Evolutionary conservation across 1,140 invertebrate genomes (phyloP).

Genomic region (Dufourea novaeangliae): DNA sequence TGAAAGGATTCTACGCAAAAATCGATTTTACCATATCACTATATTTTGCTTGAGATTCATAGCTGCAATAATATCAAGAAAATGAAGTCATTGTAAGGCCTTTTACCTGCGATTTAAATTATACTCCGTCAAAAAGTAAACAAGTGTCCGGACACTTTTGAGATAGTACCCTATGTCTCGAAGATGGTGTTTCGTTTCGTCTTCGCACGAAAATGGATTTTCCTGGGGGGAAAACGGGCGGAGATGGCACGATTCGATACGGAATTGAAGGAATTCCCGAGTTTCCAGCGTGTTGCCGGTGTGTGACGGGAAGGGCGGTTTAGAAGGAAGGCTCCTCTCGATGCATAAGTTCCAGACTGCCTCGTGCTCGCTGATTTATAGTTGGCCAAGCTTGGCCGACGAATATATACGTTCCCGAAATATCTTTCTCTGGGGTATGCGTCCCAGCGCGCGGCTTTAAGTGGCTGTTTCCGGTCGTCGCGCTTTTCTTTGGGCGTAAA

Average conservation of each 20-base stretch:
- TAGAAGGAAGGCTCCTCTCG: constrained; percentile 44
- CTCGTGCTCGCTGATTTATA: constrained; percentile 61
- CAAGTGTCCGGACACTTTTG: too few species aligned
- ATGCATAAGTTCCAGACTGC: constrained; percentile 59
- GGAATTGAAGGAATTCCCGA: constrained; percentile 52
- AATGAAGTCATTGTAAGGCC: too few species aligned
- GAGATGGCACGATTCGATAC: constrained; percentile 62
- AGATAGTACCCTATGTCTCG: too few species aligned
- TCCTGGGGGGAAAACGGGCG: constrained; percentile 10
- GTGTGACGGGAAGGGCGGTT: constrained; percentile 7
- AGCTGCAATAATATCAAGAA: too few species aligned
- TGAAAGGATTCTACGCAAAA: too few species aligned
- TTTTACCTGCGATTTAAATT: too few species aligned
- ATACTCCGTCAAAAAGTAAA: too few species aligned
- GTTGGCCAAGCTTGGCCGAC: constrained; percentile 24
- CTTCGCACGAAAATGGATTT: constrained; percentile 17
- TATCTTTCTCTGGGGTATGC: constrained; percentile 33
- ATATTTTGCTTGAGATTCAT: too few species aligned
- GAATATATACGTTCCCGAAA: constrained; percentile 37
- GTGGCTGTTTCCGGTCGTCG: constrained; percentile 49
- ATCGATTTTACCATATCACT: too few species aligned
- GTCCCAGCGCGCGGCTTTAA: not conserved
- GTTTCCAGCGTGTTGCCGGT: constrained; percentile 36
- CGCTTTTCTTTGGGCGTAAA: constrained; percentile 24
- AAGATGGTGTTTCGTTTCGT: not conserved